Conservation (phyloP, 2,888 invertebrate species). For the Caradrina kadenii region DNA sequence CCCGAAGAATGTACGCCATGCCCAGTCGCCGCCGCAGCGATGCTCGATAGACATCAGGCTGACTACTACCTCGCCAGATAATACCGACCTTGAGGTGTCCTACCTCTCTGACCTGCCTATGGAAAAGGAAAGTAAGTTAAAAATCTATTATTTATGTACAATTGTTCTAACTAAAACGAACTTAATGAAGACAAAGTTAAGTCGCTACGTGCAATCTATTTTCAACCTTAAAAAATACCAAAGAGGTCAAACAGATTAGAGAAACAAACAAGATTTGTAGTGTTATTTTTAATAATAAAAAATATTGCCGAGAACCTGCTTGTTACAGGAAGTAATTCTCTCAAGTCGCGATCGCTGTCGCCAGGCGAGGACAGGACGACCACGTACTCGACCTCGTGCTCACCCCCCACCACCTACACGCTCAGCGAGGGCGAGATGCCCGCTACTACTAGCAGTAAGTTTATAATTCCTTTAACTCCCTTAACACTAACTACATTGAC, state of each 20-base stretch:
- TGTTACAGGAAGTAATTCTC: slow-evolving; percentile 57
- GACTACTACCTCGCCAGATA: slow-evolving; percentile 65
- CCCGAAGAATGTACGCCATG: background rate
- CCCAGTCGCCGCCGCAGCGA: background rate
- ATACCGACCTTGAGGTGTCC: slow-evolving; percentile 82
- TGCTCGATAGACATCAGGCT: slow-evolving; percentile 27
- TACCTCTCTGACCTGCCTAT: slow-evolving; percentile 78
- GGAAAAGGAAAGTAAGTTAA: slow-evolving; percentile 72
- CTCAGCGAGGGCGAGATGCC: slow-evolving; percentile 82
- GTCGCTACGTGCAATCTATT: no score
- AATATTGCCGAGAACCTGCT: no score
- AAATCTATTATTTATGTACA: no score
- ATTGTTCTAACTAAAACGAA: no score
- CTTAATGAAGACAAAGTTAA: no score
- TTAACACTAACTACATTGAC: no score
- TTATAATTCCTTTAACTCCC: no score
- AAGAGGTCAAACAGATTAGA: no score
- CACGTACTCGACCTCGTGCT: slow-evolving; percentile 61
- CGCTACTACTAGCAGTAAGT: slow-evolving; percentile 47
- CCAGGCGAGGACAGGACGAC: slow-evolving; percentile 75
- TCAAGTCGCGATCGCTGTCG: slow-evolving; percentile 60
- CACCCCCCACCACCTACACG: slow-evolving; percentile 63
- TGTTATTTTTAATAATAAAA: no score
- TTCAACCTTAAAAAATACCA: no score
- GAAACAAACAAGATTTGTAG: no score